Evolutionary conservation across 2,797 vertebrate species (phyloP), one percentile per base, ranked within the genome.

Genomic region (Coregonus suidteri): DNA sequence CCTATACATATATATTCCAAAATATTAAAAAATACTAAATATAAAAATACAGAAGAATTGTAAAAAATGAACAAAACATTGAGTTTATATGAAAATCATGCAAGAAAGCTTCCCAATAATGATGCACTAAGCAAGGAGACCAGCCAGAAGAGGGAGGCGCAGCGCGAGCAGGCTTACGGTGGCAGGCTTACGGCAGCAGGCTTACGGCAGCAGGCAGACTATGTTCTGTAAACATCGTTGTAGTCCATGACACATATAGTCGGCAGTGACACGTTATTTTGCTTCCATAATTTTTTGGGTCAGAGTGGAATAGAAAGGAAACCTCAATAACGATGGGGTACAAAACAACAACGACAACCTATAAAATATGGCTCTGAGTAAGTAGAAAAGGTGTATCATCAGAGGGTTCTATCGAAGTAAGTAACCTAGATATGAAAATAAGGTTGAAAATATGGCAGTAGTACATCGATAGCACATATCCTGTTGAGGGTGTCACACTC

Each of bases 31-130:
- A 95, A 87, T 93, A 93, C 93, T 94, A 91, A 94, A 95, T 95
- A 94, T 94, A 95, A 95, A 95, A 95, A 94, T 94, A 95, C 94
- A 94, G 92, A 94, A 94, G 90, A 94, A 89, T 94, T 87, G 94
- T 93, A 94, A 95, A 82, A 94, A 95, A 93, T 91, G 88, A 94
- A 75, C 85, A 93, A 92, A 92, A 94, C 91, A 94, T 93, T 92
- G 88, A 91, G 83, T 90, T 91, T 91, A 91, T 94, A 94, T 94
- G 93, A 93, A 94, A 94, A 92, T 87, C 92, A 94, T 93, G 93
- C 93, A 91, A 89, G 89, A 91, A 87, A 89, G 90, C 90, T 89
- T 90, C 87, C 89, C 90, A 89, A 81, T 89, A 84, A 88, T 92
- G 87, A 91, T 87, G 88, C 88, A 91, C 85, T 85, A 88, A 90